Percentiles rank a stretch among this genome's conserved stretches.
Conservation (phyloP, 2,797 vertebrate species). For the Sciurus carolinensis region DNA sequence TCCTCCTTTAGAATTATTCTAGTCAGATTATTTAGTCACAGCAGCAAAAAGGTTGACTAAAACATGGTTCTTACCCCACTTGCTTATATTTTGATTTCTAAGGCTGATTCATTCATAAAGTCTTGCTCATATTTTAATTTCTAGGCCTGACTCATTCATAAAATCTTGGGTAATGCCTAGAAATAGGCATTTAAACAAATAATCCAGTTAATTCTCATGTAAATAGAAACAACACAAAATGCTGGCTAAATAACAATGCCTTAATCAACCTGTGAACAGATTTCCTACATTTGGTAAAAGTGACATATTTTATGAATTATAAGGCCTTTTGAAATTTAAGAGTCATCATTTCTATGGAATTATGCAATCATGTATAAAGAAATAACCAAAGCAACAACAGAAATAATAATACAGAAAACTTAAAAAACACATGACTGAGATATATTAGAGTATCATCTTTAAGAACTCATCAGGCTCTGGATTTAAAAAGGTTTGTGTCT, state of each 20-base stretch:
- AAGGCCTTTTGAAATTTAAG: background rate
- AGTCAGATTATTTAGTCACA: too few relatives aligned
- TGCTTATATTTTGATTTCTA: background rate
- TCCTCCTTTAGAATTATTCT: too few relatives aligned
- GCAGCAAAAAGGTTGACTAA: too few relatives aligned
- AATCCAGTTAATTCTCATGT: background rate
- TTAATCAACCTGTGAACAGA: background rate
- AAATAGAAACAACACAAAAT: background rate
- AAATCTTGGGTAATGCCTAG: background rate
- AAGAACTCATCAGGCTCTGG: background rate
- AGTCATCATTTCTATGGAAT: background rate
- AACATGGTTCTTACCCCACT: background rate
- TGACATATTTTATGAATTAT: background rate
- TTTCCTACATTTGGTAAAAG: background rate
- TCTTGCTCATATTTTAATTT: background rate
- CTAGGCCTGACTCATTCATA: background rate
- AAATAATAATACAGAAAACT: background rate
- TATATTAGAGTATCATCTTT: background rate
- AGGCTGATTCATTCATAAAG: background rate
- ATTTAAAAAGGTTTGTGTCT: background rate
- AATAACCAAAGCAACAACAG: background rate
- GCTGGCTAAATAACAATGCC: background rate
- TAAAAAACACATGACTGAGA: background rate
- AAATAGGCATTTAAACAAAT: background rate
- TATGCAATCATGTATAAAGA: background rate